Percentiles rank a stretch among this genome's conserved stretches.
Evolutionary conservation across 2,888 invertebrate genomes (phyloP).

Genomic region (Ommatoiulus sabulosus): DNA sequence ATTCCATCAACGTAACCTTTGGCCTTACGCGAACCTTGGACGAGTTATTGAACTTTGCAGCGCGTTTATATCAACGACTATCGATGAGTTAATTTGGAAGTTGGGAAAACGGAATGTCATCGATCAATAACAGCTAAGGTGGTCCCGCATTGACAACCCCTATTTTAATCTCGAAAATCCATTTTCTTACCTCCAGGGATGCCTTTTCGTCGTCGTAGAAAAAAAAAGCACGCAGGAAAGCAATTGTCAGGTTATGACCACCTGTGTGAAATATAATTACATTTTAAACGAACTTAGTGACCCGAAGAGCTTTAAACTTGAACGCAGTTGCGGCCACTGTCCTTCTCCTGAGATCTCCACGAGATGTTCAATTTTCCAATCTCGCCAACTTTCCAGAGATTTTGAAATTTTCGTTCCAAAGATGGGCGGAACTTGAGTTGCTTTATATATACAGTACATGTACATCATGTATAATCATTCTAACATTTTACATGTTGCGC

Average conservation of each 20-base stretch:
- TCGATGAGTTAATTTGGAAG: not conserved
- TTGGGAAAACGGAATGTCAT: not conserved
- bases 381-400: no score
- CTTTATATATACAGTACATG: no score
- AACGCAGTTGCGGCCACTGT: not conserved
- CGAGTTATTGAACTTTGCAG: conserved; percentile 19
- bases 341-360: no score
- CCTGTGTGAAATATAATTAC: not conserved
- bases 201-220: not conserved
- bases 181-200: not conserved
- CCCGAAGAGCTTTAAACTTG: not conserved
- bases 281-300: not conserved
- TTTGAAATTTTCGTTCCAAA: no score
- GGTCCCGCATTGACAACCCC: not conserved
- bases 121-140: not conserved
- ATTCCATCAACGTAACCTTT: not conserved
- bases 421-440: no score
- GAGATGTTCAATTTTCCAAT: no score
- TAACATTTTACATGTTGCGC: no score
- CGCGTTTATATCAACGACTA: not conserved
- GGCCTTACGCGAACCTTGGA: not conserved
- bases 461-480: no score
- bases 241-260: not conserved
- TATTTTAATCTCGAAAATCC: not conserved
- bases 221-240: not conserved